Evolutionary conservation across 23 tunicate species (phyloP), one percentile per base, ranked within the genome.

Genomic region (Ciona savignyi): DNA sequence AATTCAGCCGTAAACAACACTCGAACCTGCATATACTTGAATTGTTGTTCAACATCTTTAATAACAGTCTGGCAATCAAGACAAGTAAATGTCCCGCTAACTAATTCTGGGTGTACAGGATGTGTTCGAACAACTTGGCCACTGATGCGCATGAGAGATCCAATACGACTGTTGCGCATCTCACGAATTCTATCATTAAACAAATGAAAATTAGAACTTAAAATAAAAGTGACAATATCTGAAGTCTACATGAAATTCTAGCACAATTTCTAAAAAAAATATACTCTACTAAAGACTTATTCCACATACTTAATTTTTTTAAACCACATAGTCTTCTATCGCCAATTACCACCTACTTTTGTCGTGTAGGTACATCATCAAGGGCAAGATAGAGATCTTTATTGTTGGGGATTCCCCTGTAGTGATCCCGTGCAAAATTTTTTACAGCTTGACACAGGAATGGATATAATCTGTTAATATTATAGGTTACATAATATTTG

Each of bases 61-160:
- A 92, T 80, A 1, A 67, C 78, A 22, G 96, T 88, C 70, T 84
- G 83, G 65, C 99, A 95, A 62, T 95, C 99, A 22, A 80, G 49
- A 33, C 99, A 95, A 25, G 65, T 66, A 72, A 95, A 95, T 0
- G 96, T 83, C 63, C 96, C 99, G 63, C 83, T 83, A 31, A 89
- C 62, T 1, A 95, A 65, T 71, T 95, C 99, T 27, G 99, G 99
- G 72, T 95, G 99, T 0, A 95, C 99, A 0, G 99, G 96, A 73
- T 95, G 99, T 0, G 99, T 95, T 48, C 99, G 70, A 19, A 95
- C 95, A 20, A 95, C 99, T 77, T 95, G 99, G 20, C 99, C 99
- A 62, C 93, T 81, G 51, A 95, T 95, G 4, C 88, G 78, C 81
- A 95, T 73, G 28, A 95, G 73, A 2, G 96, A 67, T 9, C 99